Evolutionary conservation across 2,113 vertebrate genomes (phyloP), one percentile per base, ranked within the genome.

Genomic region (Zingel zingel): DNA sequence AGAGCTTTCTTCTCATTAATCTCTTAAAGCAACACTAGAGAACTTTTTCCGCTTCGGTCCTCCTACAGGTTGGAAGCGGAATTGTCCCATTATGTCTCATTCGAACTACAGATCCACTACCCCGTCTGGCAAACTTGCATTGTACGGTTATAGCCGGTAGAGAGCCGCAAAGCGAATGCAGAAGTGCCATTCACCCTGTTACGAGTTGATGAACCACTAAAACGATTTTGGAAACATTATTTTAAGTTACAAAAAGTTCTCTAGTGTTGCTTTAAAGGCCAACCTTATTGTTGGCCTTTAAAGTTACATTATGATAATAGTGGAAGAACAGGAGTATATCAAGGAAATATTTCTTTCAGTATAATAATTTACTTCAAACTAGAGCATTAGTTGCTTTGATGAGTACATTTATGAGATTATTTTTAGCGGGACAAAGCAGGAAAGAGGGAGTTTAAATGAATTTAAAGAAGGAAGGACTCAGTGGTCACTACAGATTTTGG

Each of bases 1-100:
- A 83, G 30, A 67, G 2, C 45, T 57, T 12, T 77, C 61, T 51
- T 16, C 61, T 81, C 71, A 77, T 88, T 67, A 90, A 85, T 90
- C 69, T 30, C 57, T 21, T 43, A 27, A 33, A 33, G 30, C 30
- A 33, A 5, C 30, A 2, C 30, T 33, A 33, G 30, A 33, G 30
- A 33, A 33, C 30, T 33, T 33, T 33, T 33, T 5, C 30, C 30
- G 5, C 30, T 33, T 33, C 30, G 30, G 5, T 33, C 30, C 30
- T 5, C 30, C 30, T 33, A 33, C 30, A 33, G 30, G 30, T 33
- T 33, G 30, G 30, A 33, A 33, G 30, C 30, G 0, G 30, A 33
- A 33, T 33, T 33, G 30, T 33, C 30, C 30, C 30, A 33, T 33
- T 33, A 33, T 33, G 30, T 33, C 30, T 33, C 5, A 33, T 33